phyloP scores from a whole-genome alignment of 2,113 vertebrate species.

The Ailurus styani region DNA sequence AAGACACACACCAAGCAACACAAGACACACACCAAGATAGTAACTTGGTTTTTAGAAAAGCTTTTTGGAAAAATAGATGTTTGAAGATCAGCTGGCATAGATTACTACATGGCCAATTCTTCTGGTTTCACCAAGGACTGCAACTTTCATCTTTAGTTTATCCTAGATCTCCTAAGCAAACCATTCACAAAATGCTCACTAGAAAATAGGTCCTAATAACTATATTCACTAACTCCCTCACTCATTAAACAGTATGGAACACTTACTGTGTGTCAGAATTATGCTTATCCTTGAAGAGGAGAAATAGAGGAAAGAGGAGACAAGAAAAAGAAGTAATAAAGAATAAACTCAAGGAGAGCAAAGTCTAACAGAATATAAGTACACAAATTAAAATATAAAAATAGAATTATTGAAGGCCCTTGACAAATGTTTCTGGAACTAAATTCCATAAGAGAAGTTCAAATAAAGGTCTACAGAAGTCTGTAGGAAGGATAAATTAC shows the following conservation, averaged over 20 bases:
- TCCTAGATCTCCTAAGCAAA: conserved; percentile 7
- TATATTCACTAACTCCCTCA: not conserved
- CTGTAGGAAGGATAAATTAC: not conserved
- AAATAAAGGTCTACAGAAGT: not conserved
- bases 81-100: not conserved
- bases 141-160: not conserved
- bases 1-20: not conserved
- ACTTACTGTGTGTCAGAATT: not conserved
- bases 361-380: not conserved
- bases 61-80: not conserved
- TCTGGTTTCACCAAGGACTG: not conserved
- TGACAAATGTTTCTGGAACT: conserved; percentile 30
- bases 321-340: not conserved
- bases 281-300: not conserved
- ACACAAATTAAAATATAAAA: not conserved
- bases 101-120: not conserved
- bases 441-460: not conserved
- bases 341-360: not conserved
- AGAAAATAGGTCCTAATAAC: not conserved
- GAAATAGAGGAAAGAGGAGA: conserved; percentile 11
- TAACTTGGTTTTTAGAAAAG: not conserved
- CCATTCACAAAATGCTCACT: not conserved
- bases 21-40: not conserved
- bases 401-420: not conserved
- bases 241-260: not conserved